phyloP scores from a whole-genome alignment of 2,113 vertebrate genomes.

The Phyllostomus discolor region DNA sequence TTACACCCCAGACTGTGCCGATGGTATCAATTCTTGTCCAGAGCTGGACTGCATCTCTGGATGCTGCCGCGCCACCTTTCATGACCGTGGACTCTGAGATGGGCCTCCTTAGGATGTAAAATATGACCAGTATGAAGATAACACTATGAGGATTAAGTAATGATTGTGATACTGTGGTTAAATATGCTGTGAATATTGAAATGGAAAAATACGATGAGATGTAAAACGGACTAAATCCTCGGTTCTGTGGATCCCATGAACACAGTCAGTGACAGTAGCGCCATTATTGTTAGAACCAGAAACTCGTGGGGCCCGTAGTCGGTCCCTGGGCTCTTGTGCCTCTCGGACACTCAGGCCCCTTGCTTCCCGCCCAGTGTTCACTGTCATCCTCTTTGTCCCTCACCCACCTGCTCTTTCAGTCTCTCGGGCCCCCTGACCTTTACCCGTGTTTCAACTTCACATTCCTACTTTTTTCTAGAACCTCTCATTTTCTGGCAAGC shows the following conservation, averaged over 20 bases:
- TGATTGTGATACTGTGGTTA: not conserved
- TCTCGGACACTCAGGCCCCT: not conserved
- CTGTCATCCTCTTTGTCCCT: not conserved
- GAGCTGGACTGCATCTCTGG: not conserved
- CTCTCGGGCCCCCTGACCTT: not conserved
- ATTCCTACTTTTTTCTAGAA: not conserved
- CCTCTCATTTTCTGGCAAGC: not conserved
- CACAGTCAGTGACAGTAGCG: not conserved
- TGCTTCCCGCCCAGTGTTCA: not conserved
- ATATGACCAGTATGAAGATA: not conserved
- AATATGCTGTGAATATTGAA: not conserved
- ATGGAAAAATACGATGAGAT: not conserved
- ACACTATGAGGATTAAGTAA: not conserved
- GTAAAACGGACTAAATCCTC: not conserved
- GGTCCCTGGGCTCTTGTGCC: not conserved
- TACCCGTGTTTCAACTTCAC: not conserved
- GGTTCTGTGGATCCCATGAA: not conserved
- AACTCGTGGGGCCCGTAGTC: not conserved
- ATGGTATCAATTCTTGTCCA: fast-evolving
- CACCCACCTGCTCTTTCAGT: fast-evolving
- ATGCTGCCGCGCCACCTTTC: not conserved
- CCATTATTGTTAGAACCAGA: not conserved
- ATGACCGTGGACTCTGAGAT: not conserved
- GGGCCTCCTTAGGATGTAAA: not conserved
- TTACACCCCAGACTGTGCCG: fast-evolving